Conservation (phyloP, 2,113 vertebrate genomes). For the Mohoua ochrocephala region DNA sequence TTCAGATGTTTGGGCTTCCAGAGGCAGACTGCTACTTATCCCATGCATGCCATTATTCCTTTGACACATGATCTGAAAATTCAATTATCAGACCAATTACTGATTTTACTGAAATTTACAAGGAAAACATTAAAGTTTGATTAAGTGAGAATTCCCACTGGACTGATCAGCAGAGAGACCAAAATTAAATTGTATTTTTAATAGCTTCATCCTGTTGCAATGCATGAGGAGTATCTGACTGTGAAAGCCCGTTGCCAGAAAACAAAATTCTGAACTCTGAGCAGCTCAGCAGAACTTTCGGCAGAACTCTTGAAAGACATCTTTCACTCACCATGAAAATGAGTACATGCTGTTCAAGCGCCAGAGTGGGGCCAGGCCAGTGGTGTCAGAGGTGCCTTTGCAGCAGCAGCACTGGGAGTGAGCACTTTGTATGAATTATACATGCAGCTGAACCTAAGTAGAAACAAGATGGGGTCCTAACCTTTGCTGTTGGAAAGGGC, state of each 20-base stretch:
- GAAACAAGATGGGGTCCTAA: not conserved
- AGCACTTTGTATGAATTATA: not conserved
- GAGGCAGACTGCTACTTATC: slow-evolving; percentile 46
- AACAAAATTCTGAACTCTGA: not conserved
- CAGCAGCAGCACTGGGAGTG: not conserved
- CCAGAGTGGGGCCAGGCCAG: not conserved
- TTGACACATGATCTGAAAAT: slow-evolving; percentile 67
- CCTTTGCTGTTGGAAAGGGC: not conserved
- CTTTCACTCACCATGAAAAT: not conserved
- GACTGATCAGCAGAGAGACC: slow-evolving; percentile 35
- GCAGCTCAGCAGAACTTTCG: not conserved
- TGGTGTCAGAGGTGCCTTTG: not conserved
- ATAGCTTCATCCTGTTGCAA: slow-evolving; percentile 25
- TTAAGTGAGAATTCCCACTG: slow-evolving; percentile 67
- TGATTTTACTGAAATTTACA: slow-evolving; percentile 65
- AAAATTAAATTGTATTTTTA: slow-evolving; percentile 44
- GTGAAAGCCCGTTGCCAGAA: not conserved
- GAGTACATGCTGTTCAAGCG: not conserved
- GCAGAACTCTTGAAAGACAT: not conserved
- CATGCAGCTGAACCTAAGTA: not conserved
- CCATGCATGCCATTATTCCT: slow-evolving; percentile 41
- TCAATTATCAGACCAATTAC: slow-evolving; percentile 68
- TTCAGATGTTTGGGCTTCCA: slow-evolving; percentile 50
- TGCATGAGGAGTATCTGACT: slow-evolving; percentile 12
- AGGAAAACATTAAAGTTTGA: slow-evolving; percentile 67